Evolutionary conservation across 2,888 invertebrate species (phyloP), one percentile per base, ranked within the genome.

Genomic region (Xestia xanthographa): DNA sequence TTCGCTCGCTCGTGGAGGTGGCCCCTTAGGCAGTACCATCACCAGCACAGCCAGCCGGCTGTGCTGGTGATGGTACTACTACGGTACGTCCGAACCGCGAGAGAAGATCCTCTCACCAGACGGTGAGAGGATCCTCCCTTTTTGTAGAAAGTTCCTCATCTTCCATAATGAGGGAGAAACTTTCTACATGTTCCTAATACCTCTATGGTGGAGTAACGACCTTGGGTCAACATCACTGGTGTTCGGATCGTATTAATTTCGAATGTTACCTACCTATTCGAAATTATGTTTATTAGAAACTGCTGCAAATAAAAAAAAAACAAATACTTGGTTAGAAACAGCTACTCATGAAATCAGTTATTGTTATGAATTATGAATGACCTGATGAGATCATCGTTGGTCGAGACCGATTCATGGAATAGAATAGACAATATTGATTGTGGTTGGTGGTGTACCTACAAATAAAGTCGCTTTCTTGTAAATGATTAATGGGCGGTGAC

Each of bases 281-380:
- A 41, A 41, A 41, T 41, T 1, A 41, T 41, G 41, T 41, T 41
- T 9, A 41, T 9, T 41, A 9, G 11, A 9, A 41, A 41, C 41
- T 11, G 41, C 41, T 9, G 9, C 9, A 9, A 11, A 6, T 9
- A 41, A 41, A 41, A 41, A 9, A 11, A 34, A 2, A 34, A 34
- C 34, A 34, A 41, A 41, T 9, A 26, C 12, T 26, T 20, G 34
- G 3, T 3, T 62, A 22, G 29, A 56, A 26, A 8, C 29, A 79
- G 58, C 4, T 12, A 43, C 69, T 79, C n/a, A 43, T 34, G n/a
- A 14, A 45, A 14, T 17, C 43, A 8, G 5, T 38, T 26, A 34
- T 79, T 60, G 12, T 17, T 70, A 60, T 34, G 6, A 79, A 48
- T n/a, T n/a, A n/a, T n/a, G n/a, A n/a, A n/a, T 76, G n/a, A n/a